Percentiles rank a stretch among this genome's conserved stretches.
phyloP scores from a whole-genome alignment of 2,797 vertebrate genomes.

The Epinephelus coioides region DNA sequence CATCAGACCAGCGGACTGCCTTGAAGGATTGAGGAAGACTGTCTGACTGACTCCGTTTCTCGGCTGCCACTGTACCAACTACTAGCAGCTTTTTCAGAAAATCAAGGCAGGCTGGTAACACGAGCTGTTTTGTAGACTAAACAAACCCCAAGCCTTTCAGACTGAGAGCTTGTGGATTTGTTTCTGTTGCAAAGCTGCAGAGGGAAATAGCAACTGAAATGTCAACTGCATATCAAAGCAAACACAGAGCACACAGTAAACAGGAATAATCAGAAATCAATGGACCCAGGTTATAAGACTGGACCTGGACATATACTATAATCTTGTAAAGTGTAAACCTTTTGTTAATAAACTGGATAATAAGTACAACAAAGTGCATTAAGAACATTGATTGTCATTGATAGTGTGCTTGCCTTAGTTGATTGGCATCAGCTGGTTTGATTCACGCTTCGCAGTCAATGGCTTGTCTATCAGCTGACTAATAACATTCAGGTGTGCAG shows the following conservation, averaged over 20 bases:
- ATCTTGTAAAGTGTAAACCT: background rate
- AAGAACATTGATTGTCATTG: too few relatives aligned
- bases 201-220: slow-evolving; percentile 1
- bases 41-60: slow-evolving; percentile 63
- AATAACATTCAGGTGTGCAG: slow-evolving; percentile 5
- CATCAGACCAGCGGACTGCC: slow-evolving; percentile 68
- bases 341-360: too few relatives aligned
- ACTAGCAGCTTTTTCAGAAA: slow-evolving; percentile 53
- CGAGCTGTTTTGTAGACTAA: slow-evolving; percentile 35
- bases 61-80: slow-evolving; percentile 35
- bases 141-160: slow-evolving; percentile 27
- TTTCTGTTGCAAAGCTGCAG: slow-evolving; percentile 22
- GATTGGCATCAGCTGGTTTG: slow-evolving; percentile 11
- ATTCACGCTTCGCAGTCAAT: slow-evolving; percentile 2
- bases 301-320: too few relatives aligned
- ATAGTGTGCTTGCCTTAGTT: background rate
- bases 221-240: slow-evolving; percentile 13
- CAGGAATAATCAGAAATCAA: slow-evolving; percentile 6
- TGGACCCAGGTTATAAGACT: slow-evolving; percentile 1
- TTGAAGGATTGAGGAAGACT: slow-evolving; percentile 56
- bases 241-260: slow-evolving; percentile 9
- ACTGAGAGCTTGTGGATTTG: slow-evolving; percentile 29
- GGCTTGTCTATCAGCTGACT: slow-evolving; percentile 23
- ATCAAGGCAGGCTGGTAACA: slow-evolving; percentile 40
- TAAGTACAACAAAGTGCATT: too few relatives aligned